Evolutionary conservation across 2,113 vertebrate genomes (phyloP).

Genomic region (Callionymus lyra): DNA sequence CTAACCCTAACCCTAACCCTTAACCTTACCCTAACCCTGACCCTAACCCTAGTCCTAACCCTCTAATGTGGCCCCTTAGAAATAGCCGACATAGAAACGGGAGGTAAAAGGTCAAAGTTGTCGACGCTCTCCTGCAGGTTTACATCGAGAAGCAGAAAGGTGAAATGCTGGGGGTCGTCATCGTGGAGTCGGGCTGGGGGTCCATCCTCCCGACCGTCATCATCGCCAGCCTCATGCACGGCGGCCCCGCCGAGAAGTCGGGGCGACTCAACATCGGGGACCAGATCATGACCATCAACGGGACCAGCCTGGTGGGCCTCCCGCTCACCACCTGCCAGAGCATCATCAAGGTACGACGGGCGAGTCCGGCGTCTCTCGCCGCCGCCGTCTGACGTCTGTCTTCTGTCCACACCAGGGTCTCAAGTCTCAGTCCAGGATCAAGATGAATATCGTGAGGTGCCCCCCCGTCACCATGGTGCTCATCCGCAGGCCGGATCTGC

Average conservation of each 20-base stretch:
- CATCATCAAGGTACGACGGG: constrained; percentile 84
- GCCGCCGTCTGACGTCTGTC: background rate
- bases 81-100: too few relatives aligned
- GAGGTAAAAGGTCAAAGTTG: too few relatives aligned
- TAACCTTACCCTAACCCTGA: too few relatives aligned
- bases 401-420: constrained; percentile 71
- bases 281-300: constrained; percentile 97
- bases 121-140: constrained; percentile 64
- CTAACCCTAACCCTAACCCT: too few relatives aligned
- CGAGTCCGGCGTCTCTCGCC: background rate
- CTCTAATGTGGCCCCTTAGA: too few relatives aligned
- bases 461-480: constrained; percentile 94
- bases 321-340: constrained; percentile 95
- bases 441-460: constrained; percentile 94
- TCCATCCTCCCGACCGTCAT: constrained; percentile 97
- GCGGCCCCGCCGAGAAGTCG: constrained; percentile 87
- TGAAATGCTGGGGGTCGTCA: constrained; percentile 90
- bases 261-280: constrained; percentile 93
- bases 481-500: constrained; percentile 88
- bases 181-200: constrained; percentile 96
- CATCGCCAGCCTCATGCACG: constrained; percentile 97
- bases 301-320: constrained; percentile 92
- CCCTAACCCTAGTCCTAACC: too few relatives aligned
- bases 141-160: constrained; percentile 97
- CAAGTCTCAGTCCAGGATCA: constrained; percentile 89